These are phyloP conservation scores for Teleogryllus occipitalis DNA, from an alignment of 1,140 invertebrate genomes.

Conservation along the genomic window DNA sequence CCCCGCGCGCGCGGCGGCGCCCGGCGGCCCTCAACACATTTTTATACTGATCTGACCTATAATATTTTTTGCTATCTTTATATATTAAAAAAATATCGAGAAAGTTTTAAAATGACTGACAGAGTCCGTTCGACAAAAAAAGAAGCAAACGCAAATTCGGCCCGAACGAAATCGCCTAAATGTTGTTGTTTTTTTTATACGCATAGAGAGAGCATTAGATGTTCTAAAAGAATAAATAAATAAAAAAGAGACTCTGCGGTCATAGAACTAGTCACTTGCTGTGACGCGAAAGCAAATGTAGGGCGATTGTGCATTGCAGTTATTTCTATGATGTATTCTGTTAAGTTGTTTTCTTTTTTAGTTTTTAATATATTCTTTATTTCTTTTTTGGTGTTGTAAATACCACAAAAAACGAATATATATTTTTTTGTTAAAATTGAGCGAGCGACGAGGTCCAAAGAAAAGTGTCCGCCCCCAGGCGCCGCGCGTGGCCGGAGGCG, in stretches of 20 bases:
- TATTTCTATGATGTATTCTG: background rate
- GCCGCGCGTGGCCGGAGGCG: too few species aligned
- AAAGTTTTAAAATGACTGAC: background rate
- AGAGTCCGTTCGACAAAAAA: background rate
- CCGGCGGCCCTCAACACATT: background rate
- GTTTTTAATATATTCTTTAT: background rate
- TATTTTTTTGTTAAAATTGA: background rate
- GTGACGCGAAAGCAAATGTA: background rate
- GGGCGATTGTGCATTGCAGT: background rate
- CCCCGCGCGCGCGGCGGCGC: too few species aligned
- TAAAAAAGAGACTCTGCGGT: background rate
- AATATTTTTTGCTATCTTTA: background rate
- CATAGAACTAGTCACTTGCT: conserved; percentile 1
- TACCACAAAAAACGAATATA: background rate
- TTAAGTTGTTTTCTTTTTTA: background rate
- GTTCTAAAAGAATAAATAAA: background rate
- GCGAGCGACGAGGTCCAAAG: background rate
- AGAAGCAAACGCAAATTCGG: background rate
- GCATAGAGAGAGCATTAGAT: background rate
- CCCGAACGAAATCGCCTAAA: background rate
- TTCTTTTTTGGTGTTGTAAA: background rate
- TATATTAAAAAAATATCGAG: background rate
- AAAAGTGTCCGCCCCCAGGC: background rate
- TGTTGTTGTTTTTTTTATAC: background rate
- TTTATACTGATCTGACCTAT: background rate